These are phyloP conservation scores for Camponotus fellah DNA, from an alignment of 2,888 invertebrate species.

Conservation along the genomic window DNA sequence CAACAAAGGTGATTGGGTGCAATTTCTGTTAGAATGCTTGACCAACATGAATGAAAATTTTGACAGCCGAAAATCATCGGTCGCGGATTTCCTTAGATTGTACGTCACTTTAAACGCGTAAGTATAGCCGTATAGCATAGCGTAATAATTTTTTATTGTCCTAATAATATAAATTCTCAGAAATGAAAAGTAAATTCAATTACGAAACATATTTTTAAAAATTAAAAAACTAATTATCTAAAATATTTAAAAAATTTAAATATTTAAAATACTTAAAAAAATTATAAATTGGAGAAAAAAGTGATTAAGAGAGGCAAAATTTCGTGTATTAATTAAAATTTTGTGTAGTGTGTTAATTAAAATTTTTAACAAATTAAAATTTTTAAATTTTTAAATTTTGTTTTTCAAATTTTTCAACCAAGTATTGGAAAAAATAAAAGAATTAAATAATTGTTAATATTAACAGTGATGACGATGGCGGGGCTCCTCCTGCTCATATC, in stretches of 20 bases:
- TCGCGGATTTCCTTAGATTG: slow-evolving; percentile 79
- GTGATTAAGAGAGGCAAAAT: background rate
- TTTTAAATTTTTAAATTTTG: background rate
- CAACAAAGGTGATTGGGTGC: slow-evolving; percentile 78
- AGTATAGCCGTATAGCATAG: slow-evolving; percentile 52
- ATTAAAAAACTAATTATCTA: background rate
- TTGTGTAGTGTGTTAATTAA: background rate
- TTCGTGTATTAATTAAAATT: background rate
- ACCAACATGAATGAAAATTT: slow-evolving; percentile 57
- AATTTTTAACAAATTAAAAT: too few species aligned
- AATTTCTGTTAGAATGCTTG: slow-evolving; percentile 77
- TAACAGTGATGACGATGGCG: slow-evolving; percentile 87
- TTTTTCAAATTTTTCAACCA: background rate
- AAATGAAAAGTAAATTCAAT: background rate
- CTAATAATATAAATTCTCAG: background rate
- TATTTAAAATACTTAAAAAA: background rate
- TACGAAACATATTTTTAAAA: background rate
- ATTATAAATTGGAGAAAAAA: background rate
- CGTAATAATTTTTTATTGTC: too few species aligned
- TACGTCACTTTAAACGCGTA: slow-evolving; percentile 81
- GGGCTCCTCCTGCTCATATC: slow-evolving; percentile 85
- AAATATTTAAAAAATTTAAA: slow-evolving; percentile 20
- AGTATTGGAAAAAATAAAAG: background rate
- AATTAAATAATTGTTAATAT: background rate
- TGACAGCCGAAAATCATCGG: slow-evolving; percentile 66